A percentile compares a stretch with the other conserved stretches of the same genome.
Evolutionary conservation across 2,797 vertebrate species (phyloP).

Genomic region (Clarias laeviceps): DNA sequence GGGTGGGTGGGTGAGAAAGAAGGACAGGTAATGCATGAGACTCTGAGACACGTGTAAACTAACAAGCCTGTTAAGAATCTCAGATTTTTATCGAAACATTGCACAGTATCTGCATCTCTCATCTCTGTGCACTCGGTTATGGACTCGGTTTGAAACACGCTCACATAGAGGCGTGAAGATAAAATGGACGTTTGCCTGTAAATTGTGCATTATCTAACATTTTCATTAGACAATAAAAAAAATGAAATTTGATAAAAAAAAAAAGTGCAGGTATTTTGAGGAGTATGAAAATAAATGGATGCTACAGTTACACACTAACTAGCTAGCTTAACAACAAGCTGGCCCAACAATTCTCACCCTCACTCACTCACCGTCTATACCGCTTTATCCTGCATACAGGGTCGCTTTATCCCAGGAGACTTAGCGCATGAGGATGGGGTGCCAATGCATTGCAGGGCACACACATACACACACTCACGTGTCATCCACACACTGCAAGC

Average conservation of each 20-base stretch:
- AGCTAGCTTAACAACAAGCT: not conserved
- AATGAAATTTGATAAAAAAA: not conserved
- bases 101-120: not conserved
- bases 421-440: too few relatives aligned
- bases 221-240: not conserved
- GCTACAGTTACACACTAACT: not conserved
- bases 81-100: not conserved
- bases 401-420: too few relatives aligned
- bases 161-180: not conserved
- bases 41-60: not conserved
- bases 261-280: not conserved
- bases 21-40: conserved; percentile 3
- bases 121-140: not conserved
- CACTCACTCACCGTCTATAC: too few relatives aligned
- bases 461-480: too few relatives aligned
- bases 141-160: not conserved
- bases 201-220: not conserved
- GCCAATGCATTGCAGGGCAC: too few relatives aligned
- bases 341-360: too few relatives aligned
- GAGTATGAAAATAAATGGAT: not conserved
- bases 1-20: not conserved
- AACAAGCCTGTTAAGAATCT: not conserved
- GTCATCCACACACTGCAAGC: too few relatives aligned
- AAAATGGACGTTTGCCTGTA: not conserved
- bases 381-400: too few relatives aligned